A percentile compares a stretch with the other conserved stretches of the same genome.
These are phyloP conservation scores for Steatocranus sp. DNA, from an alignment of 2,797 vertebrate species.

Conservation along the genomic window DNA sequence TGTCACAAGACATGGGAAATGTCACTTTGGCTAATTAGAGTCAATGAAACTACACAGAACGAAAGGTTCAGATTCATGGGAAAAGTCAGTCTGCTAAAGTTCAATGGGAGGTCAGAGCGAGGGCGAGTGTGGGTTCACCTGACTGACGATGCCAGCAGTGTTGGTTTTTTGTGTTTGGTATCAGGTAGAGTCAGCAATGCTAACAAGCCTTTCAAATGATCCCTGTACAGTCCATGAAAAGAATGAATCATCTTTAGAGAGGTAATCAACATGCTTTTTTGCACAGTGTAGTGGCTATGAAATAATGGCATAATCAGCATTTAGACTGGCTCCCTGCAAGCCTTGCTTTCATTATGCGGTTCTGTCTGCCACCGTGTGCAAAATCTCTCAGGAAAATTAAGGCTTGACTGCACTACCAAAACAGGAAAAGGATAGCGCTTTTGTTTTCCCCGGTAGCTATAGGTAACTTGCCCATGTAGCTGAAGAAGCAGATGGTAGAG, in stretches of 20 bases:
- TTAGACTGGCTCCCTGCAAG: background rate
- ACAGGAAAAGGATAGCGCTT: background rate
- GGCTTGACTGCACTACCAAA: background rate
- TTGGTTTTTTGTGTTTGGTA: background rate
- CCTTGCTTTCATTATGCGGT: background rate
- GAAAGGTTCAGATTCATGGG: slow-evolving; percentile 26
- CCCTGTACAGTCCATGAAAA: background rate
- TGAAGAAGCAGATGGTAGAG: background rate
- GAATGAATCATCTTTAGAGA: background rate
- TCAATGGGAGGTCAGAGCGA: slow-evolving; percentile 33
- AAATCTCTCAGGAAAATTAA: background rate
- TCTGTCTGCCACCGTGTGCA: background rate
- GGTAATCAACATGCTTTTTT: background rate
- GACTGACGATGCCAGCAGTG: background rate
- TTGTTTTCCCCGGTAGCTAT: background rate
- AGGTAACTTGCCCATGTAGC: background rate
- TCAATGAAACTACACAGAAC: slow-evolving; percentile 29
- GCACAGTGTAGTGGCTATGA: background rate
- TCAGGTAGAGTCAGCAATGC: background rate
- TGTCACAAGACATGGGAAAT: slow-evolving; percentile 63
- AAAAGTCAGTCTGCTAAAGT: slow-evolving; percentile 30
- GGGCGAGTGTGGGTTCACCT: background rate
- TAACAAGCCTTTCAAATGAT: background rate
- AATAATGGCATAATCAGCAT: background rate
- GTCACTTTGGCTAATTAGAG: slow-evolving; percentile 54